These are phyloP conservation scores for Tinea semifulvella DNA, from an alignment of 2,888 invertebrate species.

Conservation along the genomic window DNA sequence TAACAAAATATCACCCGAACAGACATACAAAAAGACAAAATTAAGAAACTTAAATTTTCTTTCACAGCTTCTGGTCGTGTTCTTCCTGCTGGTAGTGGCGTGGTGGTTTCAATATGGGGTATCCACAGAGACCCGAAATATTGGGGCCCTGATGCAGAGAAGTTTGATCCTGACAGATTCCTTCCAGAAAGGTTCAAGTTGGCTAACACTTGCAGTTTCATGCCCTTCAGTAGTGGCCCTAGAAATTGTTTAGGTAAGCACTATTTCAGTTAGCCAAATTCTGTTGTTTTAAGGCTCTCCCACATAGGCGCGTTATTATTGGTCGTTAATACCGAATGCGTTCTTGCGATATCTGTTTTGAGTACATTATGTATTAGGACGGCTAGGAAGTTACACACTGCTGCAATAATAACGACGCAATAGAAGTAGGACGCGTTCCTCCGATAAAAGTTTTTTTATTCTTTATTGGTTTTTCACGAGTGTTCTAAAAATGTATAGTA, in stretches of 20 bases:
- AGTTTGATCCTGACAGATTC: conserved; percentile 71
- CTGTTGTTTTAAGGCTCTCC: too few species aligned
- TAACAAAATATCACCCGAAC: too few species aligned
- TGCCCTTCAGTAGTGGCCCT: conserved; percentile 63
- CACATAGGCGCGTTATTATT: too few species aligned
- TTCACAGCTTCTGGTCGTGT: conserved; percentile 39
- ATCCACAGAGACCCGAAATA: conserved; percentile 62
- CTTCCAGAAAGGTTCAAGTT: conserved; percentile 56
- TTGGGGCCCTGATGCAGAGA: conserved; percentile 69
- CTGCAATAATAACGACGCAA: too few species aligned
- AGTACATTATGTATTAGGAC: too few species aligned
- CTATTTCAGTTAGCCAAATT: not conserved
- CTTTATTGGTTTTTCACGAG: not conserved
- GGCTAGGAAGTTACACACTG: too few species aligned
- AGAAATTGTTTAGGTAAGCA: conserved; percentile 61
- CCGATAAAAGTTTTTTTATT: too few species aligned
- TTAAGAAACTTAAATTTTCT: too few species aligned
- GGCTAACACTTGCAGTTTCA: conserved; percentile 44
- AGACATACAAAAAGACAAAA: too few species aligned
- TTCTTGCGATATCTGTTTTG: too few species aligned
- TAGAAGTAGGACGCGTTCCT: too few species aligned
- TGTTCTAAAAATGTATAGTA: not conserved
- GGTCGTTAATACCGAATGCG: too few species aligned
- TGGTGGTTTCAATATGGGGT: conserved; percentile 57
- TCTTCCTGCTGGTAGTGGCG: conserved; percentile 54